Conservation (phyloP, 2,797 vertebrate species). For the Harpagifer antarcticus region DNA sequence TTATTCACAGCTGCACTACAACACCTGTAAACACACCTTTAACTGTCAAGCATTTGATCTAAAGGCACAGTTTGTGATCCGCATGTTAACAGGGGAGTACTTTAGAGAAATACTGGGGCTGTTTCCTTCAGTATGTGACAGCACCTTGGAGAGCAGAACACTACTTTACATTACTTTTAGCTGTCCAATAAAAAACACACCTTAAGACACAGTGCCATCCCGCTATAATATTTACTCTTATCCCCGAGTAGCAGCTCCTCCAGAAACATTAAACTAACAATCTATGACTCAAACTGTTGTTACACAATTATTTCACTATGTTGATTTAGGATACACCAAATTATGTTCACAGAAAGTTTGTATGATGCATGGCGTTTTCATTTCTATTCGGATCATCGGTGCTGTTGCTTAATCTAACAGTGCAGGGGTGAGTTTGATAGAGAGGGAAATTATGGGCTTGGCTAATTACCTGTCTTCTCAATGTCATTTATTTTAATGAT, state of each 20-base stretch:
- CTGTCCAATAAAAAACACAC: background rate
- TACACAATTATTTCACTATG: background rate
- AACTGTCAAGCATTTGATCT: conserved; percentile 2
- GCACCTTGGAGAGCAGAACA: background rate
- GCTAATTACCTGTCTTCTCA: too few relatives aligned
- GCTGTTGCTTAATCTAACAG: background rate
- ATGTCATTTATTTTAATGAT: too few relatives aligned
- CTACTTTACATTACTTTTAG: background rate
- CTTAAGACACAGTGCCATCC: background rate
- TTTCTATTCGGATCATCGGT: background rate
- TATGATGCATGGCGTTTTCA: background rate
- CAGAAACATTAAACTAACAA: conserved; percentile 12
- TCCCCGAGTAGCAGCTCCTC: background rate
- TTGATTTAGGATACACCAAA: background rate
- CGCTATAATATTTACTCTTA: background rate
- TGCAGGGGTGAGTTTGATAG: background rate
- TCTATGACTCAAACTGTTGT: background rate
- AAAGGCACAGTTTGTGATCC: background rate
- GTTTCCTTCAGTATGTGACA: background rate
- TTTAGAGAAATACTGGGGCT: background rate
- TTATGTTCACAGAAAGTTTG: background rate
- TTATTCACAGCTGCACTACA: background rate
- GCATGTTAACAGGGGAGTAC: conserved; percentile 1
- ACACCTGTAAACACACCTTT: background rate
- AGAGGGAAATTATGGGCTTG: too few relatives aligned